A percentile compares a stretch with the other conserved stretches of the same genome.
Conservation (phyloP, 2,888 invertebrate species). For the Acanthopleura granulata region DNA sequence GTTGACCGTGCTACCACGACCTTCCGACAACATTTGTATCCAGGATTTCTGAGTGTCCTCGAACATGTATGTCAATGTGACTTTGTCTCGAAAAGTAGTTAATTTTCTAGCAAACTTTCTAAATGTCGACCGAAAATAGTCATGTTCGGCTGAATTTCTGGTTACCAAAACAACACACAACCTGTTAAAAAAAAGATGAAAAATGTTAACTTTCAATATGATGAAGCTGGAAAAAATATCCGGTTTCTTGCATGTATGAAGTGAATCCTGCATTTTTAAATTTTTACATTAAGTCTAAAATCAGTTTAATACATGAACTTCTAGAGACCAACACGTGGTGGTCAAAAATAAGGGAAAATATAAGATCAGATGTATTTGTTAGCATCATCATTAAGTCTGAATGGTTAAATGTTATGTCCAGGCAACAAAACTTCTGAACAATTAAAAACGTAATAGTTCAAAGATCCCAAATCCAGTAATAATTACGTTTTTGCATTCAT, state of each 20-base stretch:
- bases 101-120: constrained; percentile 76
- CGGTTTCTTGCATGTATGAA: neutral
- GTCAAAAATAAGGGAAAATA: too few relatives aligned
- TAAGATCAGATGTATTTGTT: too few relatives aligned
- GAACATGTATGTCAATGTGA: constrained; percentile 90
- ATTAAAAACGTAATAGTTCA: too few relatives aligned
- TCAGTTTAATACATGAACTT: too few relatives aligned
- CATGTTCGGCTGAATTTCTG: constrained; percentile 73
- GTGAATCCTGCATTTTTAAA: too few relatives aligned
- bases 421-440: too few relatives aligned
- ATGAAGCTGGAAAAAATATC: neutral
- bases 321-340: too few relatives aligned
- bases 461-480: too few relatives aligned
- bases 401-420: too few relatives aligned
- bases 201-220: neutral
- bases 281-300: too few relatives aligned
- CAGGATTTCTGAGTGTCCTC: constrained; percentile 85
- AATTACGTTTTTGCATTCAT: too few relatives aligned
- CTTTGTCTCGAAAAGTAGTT: constrained; percentile 74
- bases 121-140: constrained; percentile 78
- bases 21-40: constrained; percentile 79
- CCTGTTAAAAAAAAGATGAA: constrained; percentile 49
- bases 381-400: too few relatives aligned
- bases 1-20: constrained; percentile 46
- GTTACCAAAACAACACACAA: constrained; percentile 86